A percentile compares a stretch with the other conserved stretches of the same genome.
phyloP scores from a whole-genome alignment of 2,888 invertebrate species.

The Hemaris fuciformis region DNA sequence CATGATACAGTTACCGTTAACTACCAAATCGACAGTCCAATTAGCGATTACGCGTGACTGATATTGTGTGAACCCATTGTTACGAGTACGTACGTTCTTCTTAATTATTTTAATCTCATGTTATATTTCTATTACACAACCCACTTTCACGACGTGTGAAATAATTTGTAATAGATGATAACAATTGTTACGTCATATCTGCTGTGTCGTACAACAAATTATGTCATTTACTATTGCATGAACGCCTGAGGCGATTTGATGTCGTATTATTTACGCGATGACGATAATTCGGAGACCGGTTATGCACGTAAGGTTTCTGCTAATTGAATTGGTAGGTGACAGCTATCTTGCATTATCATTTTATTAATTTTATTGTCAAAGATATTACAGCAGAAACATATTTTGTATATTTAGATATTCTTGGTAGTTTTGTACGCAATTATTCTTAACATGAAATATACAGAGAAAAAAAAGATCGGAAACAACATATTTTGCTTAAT shows the following conservation, averaged over 20 bases:
- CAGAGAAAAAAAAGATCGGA: too few relatives aligned
- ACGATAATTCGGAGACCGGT: constrained; percentile 16
- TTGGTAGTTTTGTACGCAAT: too few relatives aligned
- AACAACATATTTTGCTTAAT: too few relatives aligned
- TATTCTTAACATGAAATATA: too few relatives aligned
- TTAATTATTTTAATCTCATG: constrained; percentile 27
- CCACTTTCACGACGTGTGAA: constrained; percentile 36
- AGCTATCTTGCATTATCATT: not conserved
- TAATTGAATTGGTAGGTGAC: not conserved
- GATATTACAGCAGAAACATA: too few relatives aligned
- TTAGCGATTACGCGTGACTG: constrained; percentile 18
- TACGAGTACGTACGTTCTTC: constrained; percentile 15
- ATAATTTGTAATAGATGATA: constrained; percentile 24
- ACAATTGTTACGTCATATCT: constrained; percentile 32
- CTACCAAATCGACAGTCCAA: constrained; percentile 11
- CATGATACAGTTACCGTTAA: constrained; percentile 15
- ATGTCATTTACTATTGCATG: constrained; percentile 20
- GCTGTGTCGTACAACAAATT: constrained; percentile 20
- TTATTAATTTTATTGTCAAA: not conserved
- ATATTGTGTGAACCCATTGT: constrained; percentile 31
- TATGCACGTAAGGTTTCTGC: not conserved
- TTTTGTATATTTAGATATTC: too few relatives aligned
- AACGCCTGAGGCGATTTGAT: constrained; percentile 17
- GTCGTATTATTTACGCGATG: constrained; percentile 20
- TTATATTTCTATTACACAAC: constrained; percentile 29